Evolutionary conservation across 1,140 invertebrate genomes (phyloP), one percentile per base, ranked within the genome.

Genomic region (Euura saliciscinereae): DNA sequence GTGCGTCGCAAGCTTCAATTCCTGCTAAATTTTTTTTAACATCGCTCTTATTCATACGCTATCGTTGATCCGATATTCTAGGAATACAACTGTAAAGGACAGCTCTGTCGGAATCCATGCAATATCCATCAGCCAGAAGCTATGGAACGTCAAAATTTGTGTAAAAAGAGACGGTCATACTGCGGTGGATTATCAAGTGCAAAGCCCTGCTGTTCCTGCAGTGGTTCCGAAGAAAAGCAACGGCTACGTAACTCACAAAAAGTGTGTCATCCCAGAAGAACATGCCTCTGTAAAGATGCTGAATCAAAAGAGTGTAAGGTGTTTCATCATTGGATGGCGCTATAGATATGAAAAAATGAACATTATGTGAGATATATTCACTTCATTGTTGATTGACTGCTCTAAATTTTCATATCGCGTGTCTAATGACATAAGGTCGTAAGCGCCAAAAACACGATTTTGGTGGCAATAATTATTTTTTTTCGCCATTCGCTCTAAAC

Each of bases 11-110:
- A 28, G 28, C 28, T 28, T 28, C 42, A 45, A 77, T 2, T 10
- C 2, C 69, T 73, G 42, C 73, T 69, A 4, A 65, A 67, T n/a
- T n/a, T 2, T 71, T 71, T 6, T 44, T 46, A 0, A 65, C 66
- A 45, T 28, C 28, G 28, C 28, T 45, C 69, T 42, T 65, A 7
- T 67, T 65, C 7, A 74, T 68, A 2, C 42, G 6, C 66, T 10
- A 44, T 72, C 65, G 42, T 75, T 28, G 28, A 28, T 28, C 28
- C 28, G 0, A 69, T 45, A 59, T 59, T 28, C 28, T 59, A 59
- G 51, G 51, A n/a, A 59, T 59, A 59, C 10, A 11, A 28, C 28
- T 59, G 51, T n/a, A 59, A 6, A 59, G 51, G 51, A 59, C 10
- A 59, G 13, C 51, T 11, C 2, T 59, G 51, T n/a, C 51, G 51